A percentile compares a stretch with the other conserved stretches of the same genome.
Conservation (phyloP, 2,888 invertebrate species). For the Nemotelus nigrinus region DNA sequence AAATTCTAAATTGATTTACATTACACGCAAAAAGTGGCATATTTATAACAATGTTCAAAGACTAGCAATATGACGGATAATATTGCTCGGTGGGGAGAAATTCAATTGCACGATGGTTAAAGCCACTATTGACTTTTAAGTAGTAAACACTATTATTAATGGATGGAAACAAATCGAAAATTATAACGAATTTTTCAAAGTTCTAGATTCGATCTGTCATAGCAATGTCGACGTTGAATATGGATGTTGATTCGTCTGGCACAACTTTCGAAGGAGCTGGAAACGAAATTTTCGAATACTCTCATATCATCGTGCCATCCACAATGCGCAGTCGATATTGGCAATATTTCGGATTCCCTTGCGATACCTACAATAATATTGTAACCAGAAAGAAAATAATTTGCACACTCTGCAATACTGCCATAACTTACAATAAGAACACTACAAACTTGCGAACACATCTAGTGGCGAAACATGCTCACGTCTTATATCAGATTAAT, state of each 20-base stretch:
- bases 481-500: slow-evolving; percentile 53
- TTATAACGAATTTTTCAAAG: too few relatives aligned
- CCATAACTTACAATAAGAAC: slow-evolving; percentile 62
- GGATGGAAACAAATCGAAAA: too few relatives aligned
- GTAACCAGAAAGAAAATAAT: slow-evolving; percentile 63
- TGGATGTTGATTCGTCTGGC: slow-evolving; percentile 21
- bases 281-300: slow-evolving; percentile 31
- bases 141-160: too few relatives aligned
- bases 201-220: too few relatives aligned
- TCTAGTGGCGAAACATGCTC: slow-evolving; percentile 56
- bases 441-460: slow-evolving; percentile 62
- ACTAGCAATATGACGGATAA: too few relatives aligned
- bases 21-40: too few relatives aligned
- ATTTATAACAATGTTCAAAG: too few relatives aligned
- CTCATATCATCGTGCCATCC: slow-evolving; percentile 45
- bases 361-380: slow-evolving; percentile 61
- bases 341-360: slow-evolving; percentile 64
- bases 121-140: too few relatives aligned
- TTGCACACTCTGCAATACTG: slow-evolving; percentile 61
- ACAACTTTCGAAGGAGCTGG: not conserved
- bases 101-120: too few relatives aligned
- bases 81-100: too few relatives aligned
- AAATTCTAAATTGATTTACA: too few relatives aligned
- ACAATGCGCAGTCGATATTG: slow-evolving; percentile 64
- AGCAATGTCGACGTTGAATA: not conserved